Conservation (phyloP, 2,113 vertebrate species). For the Larimichthys polyactis region DNA sequence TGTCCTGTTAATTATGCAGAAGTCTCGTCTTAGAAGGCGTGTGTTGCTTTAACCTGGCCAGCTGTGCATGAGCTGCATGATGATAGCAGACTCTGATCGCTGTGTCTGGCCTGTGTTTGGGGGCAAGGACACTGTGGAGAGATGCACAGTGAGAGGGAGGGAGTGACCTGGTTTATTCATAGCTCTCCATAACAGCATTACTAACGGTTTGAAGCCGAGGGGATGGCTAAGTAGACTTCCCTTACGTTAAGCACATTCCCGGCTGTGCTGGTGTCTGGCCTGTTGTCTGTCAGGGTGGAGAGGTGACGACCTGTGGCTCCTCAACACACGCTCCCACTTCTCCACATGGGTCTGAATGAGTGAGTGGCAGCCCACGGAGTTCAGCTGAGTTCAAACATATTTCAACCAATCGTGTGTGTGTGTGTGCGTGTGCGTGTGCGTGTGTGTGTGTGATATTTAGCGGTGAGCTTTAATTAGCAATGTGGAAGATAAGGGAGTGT, state of each 20-base stretch:
- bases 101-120: slow-evolving; percentile 3
- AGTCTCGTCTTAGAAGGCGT: slow-evolving; percentile 7
- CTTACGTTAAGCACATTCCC: slow-evolving; percentile 16
- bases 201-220: slow-evolving; percentile 7
- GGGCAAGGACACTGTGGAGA: slow-evolving; percentile 26
- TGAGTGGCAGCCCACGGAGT: too few relatives aligned
- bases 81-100: slow-evolving; percentile 2
- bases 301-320: slow-evolving; percentile 7
- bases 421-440: too few relatives aligned
- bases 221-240: slow-evolving; percentile 31
- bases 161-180: slow-evolving; percentile 48
- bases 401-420: background rate
- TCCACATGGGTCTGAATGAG: background rate
- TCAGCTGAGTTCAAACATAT: background rate
- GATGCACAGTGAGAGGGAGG: background rate
- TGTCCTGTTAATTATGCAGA: slow-evolving; percentile 55
- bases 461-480: background rate
- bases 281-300: background rate
- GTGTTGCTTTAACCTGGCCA: slow-evolving; percentile 49
- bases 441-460: background rate
- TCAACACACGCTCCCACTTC: background rate
- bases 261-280: background rate
- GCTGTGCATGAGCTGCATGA: slow-evolving; percentile 24
- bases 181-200: slow-evolving; percentile 4
- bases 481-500: background rate